Percentiles rank a stretch among this genome's conserved stretches.
These are phyloP conservation scores for Hoplodrina blanda DNA, from an alignment of 2,888 invertebrate genomes.

Conservation along the genomic window DNA sequence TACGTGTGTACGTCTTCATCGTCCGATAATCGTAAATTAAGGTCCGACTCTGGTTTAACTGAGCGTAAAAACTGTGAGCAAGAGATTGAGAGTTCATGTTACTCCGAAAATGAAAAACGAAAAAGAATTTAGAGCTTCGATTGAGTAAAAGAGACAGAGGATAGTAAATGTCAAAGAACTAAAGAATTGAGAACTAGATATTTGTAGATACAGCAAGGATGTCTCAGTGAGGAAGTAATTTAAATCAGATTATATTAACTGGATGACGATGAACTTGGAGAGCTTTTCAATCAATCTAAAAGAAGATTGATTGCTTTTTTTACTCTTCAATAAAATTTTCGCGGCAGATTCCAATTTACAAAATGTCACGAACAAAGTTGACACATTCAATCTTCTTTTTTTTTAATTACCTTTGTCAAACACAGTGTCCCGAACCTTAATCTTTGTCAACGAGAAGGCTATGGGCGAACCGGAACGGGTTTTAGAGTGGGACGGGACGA, in stretches of 20 bases:
- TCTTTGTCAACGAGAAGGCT: conserved; percentile 81
- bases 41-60: conserved; percentile 81
- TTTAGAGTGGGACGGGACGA: conserved; percentile 82
- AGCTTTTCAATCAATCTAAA: conserved; percentile 65
- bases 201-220: conserved; percentile 52
- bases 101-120: conserved; percentile 82
- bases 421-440: conserved; percentile 73
- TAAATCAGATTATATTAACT: conserved; percentile 60
- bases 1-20: conserved; percentile 84
- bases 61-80: conserved; percentile 88
- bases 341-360: conserved; percentile 77
- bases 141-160: conserved; percentile 74
- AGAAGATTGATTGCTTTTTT: conserved; percentile 74
- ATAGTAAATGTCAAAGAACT: conserved; percentile 73
- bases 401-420: conserved; percentile 76
- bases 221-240: conserved; percentile 65
- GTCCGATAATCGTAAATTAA: conserved; percentile 88
- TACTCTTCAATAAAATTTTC: conserved; percentile 67
- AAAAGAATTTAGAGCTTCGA: conserved; percentile 68
- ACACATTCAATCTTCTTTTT: conserved; percentile 72
- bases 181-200: conserved; percentile 60
- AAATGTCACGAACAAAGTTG: conserved; percentile 78
- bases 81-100: conserved; percentile 88
- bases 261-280: conserved; percentile 62
- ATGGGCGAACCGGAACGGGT: conserved; percentile 83